Evolutionary conservation across 2,113 vertebrate genomes (phyloP), one percentile per base, ranked within the genome.

Genomic region (Protobothrops flavoviridis): DNA sequence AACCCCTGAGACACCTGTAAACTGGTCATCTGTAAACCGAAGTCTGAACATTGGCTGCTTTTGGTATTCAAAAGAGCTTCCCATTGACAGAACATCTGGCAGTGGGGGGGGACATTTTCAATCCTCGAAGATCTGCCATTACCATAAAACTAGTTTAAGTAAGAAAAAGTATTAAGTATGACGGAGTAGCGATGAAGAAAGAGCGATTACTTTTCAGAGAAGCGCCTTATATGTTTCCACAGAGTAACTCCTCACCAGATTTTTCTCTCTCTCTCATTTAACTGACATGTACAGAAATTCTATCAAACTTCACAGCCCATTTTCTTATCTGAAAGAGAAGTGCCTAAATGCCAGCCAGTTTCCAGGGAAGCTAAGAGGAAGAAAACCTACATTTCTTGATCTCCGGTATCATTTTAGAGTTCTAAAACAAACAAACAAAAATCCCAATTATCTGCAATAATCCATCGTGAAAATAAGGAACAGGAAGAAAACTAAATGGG

Each of bases 381-480:
- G 21, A 53, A 69, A 90, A 5, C 24, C 8, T 10, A 45, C 43
- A 45, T 43, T 88, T 56, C 21, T 89, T 43, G 11, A 39, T 43
- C 33, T 89, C 15, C 59, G 33, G 23, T 15, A 21, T 93, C 56
- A 94, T 69, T 81, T 81, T 81, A 81, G 69, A 39, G 33, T 91
- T 92, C 20, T 9, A 74, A 6, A n/a, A 93, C 95, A 95, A 92
- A 93, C 74, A 86, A 56, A 59, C 5, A 23, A 23, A 8, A 7
- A 23, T 23, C 57, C 57, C 57, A 59, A 24, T 59, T 24, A 88
- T 85, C 87, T 89, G 59, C 39, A 92, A 90, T 92, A 94, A 95
- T 92, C 92, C 74, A 89, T 89, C 23, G 74, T 53, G 88, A 85
- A 95, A 95, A 81, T 43, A 43, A 43, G 33, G 39, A 81, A 81